Conservation (phyloP, 2,797 vertebrate species). For the Brachymystax lenok region DNA sequence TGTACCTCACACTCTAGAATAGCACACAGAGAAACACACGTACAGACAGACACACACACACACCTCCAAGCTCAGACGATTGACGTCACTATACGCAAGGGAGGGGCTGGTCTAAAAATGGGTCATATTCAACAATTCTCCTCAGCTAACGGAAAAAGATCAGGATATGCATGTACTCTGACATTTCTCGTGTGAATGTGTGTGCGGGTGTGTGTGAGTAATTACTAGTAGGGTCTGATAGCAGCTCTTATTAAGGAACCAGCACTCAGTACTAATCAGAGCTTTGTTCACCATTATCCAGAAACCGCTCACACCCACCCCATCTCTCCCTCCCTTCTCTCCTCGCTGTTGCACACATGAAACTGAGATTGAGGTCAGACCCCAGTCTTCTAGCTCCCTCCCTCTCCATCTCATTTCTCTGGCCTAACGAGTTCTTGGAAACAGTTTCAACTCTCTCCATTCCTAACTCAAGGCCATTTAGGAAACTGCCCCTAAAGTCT, state of each 20-base stretch:
- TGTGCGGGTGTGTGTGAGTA: not conserved
- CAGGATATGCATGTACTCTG: not conserved
- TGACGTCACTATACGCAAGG: not conserved
- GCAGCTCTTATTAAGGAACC: not conserved
- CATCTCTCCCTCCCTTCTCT: not conserved
- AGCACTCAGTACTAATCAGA: not conserved
- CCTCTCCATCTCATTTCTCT: slow-evolving; percentile 4
- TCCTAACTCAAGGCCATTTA: not conserved
- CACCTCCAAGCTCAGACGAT: not conserved
- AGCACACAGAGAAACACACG: not conserved
- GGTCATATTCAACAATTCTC: not conserved
- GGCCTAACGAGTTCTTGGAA: not conserved
- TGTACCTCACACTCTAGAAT: no score
- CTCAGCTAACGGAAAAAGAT: not conserved
- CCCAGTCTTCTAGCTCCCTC: not conserved
- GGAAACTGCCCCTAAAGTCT: not conserved
- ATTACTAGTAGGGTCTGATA: not conserved
- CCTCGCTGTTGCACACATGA: not conserved
- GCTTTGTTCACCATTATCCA: not conserved
- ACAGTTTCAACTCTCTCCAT: not conserved
- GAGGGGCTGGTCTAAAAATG: no score
- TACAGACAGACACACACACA: not conserved
- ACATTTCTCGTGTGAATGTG: not conserved
- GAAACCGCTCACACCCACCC: not conserved
- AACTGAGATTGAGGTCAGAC: not conserved